These are phyloP conservation scores for Tragelaphus strepsiceros DNA, from an alignment of 2,113 vertebrate species.

Conservation along the genomic window DNA sequence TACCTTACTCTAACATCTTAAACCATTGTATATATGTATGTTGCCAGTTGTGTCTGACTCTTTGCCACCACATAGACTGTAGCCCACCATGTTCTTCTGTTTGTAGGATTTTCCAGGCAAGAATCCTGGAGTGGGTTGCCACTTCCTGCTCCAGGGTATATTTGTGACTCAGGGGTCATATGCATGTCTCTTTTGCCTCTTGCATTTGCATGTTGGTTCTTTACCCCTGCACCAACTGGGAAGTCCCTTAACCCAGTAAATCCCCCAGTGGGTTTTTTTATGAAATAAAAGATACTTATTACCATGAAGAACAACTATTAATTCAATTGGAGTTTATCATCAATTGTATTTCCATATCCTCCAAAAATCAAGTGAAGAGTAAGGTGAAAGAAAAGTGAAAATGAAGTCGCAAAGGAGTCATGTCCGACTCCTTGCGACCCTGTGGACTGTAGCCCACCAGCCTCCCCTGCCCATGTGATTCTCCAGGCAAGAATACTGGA, in stretches of 20 bases:
- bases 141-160: background rate
- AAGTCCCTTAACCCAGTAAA: background rate
- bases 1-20: background rate
- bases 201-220: background rate
- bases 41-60: background rate
- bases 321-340: background rate
- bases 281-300: background rate
- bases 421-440: too few relatives aligned
- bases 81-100: fast-evolving
- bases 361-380: background rate
- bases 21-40: background rate
- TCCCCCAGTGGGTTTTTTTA: background rate
- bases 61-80: background rate
- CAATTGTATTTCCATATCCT: background rate
- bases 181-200: background rate
- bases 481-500: too few relatives aligned
- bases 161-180: background rate
- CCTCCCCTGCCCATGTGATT: too few relatives aligned
- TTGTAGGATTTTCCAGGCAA: background rate
- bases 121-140: background rate
- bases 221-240: background rate
- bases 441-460: too few relatives aligned
- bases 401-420: too few relatives aligned
- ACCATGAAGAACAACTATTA: background rate
- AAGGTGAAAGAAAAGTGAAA: too few relatives aligned